These are phyloP conservation scores for Ariolimax columbianus DNA, from an alignment of 2,888 invertebrate species.

Conservation along the genomic window DNA sequence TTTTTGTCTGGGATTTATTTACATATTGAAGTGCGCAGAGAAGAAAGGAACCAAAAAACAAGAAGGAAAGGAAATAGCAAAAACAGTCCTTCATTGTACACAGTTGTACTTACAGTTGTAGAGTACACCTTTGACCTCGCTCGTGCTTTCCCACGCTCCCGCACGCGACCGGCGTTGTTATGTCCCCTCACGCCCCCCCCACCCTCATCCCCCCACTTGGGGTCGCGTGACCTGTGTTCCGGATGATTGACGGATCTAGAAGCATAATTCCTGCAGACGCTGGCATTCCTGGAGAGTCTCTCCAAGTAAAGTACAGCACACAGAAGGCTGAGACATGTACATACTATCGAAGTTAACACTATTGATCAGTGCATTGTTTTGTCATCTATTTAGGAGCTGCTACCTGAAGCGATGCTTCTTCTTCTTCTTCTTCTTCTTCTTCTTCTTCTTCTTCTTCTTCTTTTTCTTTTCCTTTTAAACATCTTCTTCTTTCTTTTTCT, in stretches of 20 bases:
- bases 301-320: too few relatives aligned
- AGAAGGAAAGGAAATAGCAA: conserved; percentile 10
- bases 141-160: conserved; percentile 46
- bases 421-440: too few relatives aligned
- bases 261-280: background rate
- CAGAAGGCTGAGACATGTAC: too few relatives aligned
- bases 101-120: background rate
- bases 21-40: background rate
- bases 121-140: conserved; percentile 30
- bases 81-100: background rate
- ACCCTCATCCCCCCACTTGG: background rate
- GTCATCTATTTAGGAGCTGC: too few relatives aligned
- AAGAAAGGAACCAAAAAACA: background rate
- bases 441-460: too few relatives aligned
- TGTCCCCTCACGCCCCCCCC: background rate
- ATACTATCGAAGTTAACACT: too few relatives aligned
- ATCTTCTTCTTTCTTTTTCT: too few relatives aligned
- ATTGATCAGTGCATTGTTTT: too few relatives aligned
- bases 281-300: too few relatives aligned
- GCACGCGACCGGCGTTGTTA: conserved; percentile 44
- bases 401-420: too few relatives aligned
- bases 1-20: background rate
- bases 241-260: conserved; percentile 22
- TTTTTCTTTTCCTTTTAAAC: too few relatives aligned
- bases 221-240: conserved; percentile 26